A percentile compares a stretch with the other conserved stretches of the same genome.
These are phyloP conservation scores for Cyprinus carpio DNA, from an alignment of 2,113 vertebrate genomes.

Conservation along the genomic window DNA sequence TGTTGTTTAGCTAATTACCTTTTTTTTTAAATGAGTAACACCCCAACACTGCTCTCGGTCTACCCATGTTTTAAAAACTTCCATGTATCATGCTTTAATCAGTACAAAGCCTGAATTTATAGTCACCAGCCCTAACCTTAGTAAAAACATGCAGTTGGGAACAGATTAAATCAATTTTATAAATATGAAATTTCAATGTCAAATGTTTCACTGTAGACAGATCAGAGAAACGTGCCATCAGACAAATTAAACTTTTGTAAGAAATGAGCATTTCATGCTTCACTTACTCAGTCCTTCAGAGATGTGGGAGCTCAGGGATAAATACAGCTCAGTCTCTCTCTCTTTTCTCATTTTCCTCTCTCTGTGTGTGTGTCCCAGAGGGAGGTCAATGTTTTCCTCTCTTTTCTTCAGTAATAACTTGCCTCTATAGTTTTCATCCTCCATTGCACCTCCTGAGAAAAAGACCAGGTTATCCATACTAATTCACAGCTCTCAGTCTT, in stretches of 20 bases:
- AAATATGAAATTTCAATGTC: no score
- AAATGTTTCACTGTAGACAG: no score
- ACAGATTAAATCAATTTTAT: no score
- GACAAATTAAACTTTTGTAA: conserved; percentile 1
- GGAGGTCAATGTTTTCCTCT: background rate
- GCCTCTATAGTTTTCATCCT: conserved; percentile 28
- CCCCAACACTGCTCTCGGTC: no score
- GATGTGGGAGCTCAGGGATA: background rate
- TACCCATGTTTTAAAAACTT: no score
- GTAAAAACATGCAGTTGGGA: no score
- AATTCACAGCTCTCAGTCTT: conserved; percentile 17
- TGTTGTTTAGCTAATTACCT: no score
- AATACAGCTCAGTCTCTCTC: conserved; percentile 6
- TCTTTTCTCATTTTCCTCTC: conserved; percentile 1
- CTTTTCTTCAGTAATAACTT: conserved; percentile 1
- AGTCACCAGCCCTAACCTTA: no score
- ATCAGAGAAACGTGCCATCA: no score
- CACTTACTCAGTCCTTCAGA: background rate
- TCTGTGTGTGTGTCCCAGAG: background rate
- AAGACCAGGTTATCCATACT: background rate
- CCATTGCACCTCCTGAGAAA: conserved; percentile 5
- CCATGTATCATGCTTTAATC: no score
- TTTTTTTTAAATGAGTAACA: no score
- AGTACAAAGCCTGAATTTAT: no score
- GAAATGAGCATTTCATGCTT: conserved; percentile 24